These are phyloP conservation scores for Delphinapterus leucas DNA, from an alignment of 2,113 vertebrate genomes.

Conservation along the genomic window DNA sequence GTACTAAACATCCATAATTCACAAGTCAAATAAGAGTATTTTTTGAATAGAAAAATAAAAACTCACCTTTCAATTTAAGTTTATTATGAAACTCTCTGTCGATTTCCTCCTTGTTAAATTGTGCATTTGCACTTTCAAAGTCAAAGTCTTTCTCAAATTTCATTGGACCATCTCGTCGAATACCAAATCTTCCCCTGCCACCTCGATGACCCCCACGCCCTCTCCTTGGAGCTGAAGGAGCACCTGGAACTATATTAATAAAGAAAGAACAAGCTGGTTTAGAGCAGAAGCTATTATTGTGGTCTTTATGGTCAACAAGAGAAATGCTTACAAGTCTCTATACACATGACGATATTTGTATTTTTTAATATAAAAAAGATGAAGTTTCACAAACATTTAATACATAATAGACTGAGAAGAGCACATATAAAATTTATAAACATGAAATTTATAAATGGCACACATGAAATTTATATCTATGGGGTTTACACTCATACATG, in stretches of 20 bases:
- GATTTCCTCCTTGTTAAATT: constrained; percentile 99
- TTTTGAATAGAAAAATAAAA: constrained; percentile 43
- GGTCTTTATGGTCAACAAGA: neutral
- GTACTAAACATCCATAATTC: neutral
- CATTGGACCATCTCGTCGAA: constrained; percentile 94
- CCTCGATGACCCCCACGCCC: constrained; percentile 93
- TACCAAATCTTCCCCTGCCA: constrained; percentile 91
- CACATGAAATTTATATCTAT: neutral
- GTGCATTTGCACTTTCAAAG: constrained; percentile 98
- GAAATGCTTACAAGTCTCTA: constrained; percentile 5
- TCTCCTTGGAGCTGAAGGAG: constrained; percentile 81
- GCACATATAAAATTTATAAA: neutral
- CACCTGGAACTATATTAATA: constrained; percentile 80
- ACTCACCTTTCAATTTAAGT: constrained; percentile 95
- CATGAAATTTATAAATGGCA: neutral
- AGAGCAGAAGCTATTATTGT: neutral
- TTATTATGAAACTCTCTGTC: constrained; percentile 98
- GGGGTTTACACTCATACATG: neutral
- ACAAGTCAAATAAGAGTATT: neutral
- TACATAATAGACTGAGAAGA: neutral
- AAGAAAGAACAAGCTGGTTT: neutral
- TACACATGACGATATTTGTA: neutral
- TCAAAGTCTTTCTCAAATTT: constrained; percentile 99
- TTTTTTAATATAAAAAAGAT: constrained; percentile 7
- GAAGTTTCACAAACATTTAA: constrained; percentile 13